phyloP scores from a whole-genome alignment of 1,140 invertebrate species.

The Meloidogyne exigua region DNA sequence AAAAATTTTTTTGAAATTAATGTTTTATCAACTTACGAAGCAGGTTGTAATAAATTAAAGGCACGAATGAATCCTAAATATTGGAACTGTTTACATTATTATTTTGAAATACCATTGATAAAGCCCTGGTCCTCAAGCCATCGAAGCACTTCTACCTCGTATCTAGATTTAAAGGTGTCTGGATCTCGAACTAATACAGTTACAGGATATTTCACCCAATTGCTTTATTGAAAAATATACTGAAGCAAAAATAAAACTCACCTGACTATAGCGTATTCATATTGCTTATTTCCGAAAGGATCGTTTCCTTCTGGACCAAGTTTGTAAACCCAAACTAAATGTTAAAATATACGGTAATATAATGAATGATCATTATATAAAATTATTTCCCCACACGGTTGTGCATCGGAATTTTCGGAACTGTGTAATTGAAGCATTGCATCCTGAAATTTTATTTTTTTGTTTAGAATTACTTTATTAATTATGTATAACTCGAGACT shows the following conservation, averaged over 20 bases:
- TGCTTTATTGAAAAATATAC: conserved; percentile 32
- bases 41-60: conserved; percentile 63
- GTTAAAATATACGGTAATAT: not conserved
- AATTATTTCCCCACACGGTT: conserved; percentile 54
- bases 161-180: conserved; percentile 62
- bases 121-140: conserved; percentile 64
- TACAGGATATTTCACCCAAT: conserved; percentile 62
- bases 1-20: not conserved
- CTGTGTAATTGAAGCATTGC: conserved; percentile 64
- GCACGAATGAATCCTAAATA: conserved; percentile 56
- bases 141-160: conserved; percentile 60
- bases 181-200: conserved; percentile 62
- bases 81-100: not conserved
- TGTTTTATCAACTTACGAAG: conserved; percentile 16
- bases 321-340: conserved; percentile 63
- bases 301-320: conserved; percentile 63
- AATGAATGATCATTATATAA: not conserved
- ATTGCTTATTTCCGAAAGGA: conserved; percentile 63
- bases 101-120: conserved; percentile 47
- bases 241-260: conserved; percentile 46
- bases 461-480: not conserved
- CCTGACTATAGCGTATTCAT: conserved; percentile 62
- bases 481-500: too few relatives aligned
- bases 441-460: conserved; percentile 37
- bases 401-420: conserved; percentile 59